Evolutionary conservation across 2,113 vertebrate species (phyloP).

Genomic region (Xyrauchen texanus): DNA sequence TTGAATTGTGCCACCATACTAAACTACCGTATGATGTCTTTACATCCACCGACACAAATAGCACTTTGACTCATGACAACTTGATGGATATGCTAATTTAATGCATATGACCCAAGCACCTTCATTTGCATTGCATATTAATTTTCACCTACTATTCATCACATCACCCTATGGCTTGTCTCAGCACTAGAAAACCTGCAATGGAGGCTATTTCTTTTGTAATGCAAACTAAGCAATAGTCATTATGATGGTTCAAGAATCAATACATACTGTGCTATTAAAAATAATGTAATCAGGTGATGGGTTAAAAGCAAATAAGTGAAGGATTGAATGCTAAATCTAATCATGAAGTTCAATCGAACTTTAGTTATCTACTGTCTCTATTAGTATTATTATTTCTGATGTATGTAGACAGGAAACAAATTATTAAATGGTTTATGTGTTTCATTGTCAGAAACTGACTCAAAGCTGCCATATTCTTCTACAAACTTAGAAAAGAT

Average conservation of each 20-base stretch:
- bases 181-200: conserved; percentile 22
- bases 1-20: neutral
- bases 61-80: neutral
- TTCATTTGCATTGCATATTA: conserved; percentile 20
- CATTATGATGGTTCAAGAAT: conserved; percentile 39
- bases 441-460: conserved; percentile 30
- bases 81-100: conserved; percentile 5
- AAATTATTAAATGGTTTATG: conserved; percentile 22
- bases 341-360: conserved; percentile 2
- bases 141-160: neutral
- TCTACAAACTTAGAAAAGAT: no score
- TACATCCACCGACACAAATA: neutral
- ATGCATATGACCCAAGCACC: neutral
- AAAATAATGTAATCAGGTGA: conserved; percentile 4
- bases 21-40: neutral
- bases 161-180: conserved; percentile 9
- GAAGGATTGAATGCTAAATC: conserved; percentile 12
- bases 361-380: neutral
- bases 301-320: neutral
- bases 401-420: conserved; percentile 28
- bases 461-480: neutral
- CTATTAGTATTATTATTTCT: conserved; percentile 16
- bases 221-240: conserved; percentile 41
- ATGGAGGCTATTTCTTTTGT: conserved; percentile 44
- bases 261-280: conserved; percentile 44